Evolutionary conservation across 2,888 invertebrate species (phyloP).

Genomic region (Timema podura): DNA sequence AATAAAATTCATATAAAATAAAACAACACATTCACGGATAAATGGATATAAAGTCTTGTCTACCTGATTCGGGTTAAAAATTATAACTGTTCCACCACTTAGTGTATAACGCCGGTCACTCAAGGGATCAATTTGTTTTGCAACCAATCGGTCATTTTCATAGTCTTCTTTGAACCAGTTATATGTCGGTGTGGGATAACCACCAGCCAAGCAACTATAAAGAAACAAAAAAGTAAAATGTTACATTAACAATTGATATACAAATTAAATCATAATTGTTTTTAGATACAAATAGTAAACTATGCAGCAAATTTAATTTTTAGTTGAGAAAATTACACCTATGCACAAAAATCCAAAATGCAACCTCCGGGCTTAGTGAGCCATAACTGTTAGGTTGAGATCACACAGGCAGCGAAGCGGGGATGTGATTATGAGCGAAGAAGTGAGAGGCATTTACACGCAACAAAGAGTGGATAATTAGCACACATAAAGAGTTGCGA

Average conservation of each 20-base stretch:
- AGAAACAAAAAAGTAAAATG: constrained; percentile 19
- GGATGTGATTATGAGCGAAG: no score
- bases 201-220: constrained; percentile 72
- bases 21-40: background rate
- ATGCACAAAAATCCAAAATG: no score
- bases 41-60: constrained; percentile 3
- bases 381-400: no score
- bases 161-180: constrained; percentile 88
- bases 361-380: no score
- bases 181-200: constrained; percentile 85
- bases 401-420: no score
- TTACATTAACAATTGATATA: constrained; percentile 10
- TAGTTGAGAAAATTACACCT: no score
- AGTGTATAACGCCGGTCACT: constrained; percentile 71
- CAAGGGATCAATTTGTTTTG: constrained; percentile 72
- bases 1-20: no score
- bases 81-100: constrained; percentile 88
- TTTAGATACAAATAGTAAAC: no score
- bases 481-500: no score
- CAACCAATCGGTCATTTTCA: constrained; percentile 69
- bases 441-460: no score
- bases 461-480: no score
- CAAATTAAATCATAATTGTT: background rate
- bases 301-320: no score
- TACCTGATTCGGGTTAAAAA: constrained; percentile 72